Evolutionary conservation across 30 jellyfish, hydroid and myxozoan genomes (phyloP), one percentile per base, ranked within the genome.

Genomic region (Aurelia coerulea): DNA sequence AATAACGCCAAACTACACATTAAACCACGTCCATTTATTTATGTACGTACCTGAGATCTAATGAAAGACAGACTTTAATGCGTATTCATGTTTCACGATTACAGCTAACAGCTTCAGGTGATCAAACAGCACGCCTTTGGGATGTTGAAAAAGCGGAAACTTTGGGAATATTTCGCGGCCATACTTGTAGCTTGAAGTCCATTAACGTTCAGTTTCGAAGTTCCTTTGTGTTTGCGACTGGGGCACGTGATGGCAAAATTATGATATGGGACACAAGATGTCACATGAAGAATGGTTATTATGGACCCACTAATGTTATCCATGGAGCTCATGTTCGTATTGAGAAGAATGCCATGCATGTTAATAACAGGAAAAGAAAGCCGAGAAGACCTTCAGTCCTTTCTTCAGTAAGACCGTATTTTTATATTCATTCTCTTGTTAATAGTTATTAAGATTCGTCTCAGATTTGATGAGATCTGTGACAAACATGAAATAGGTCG

Each of bases 241-340:
- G 99, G 63, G 99, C 99, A 0, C 91, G 99, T 8, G 99, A 95
- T 75, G 99, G 99, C 6, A 95, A 95, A 60, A 87, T 90, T 15
- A 95, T 95, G 99, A 50, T 86, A 16, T 95, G 99, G 99, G 99
- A 95, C 62, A 90, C 98, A 8, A 89, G 99, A 19, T 90, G 98
- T 77, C 78, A 90, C 68, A 90, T 87, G 97, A 95, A 87, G 75
- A 95, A 90, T 77, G 99, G 98, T 34, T 95, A 76, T 83, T 82
- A 78, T 39, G 90, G 90, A 34, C 97, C 99, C 18, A 91, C 86
- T 49, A 90, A 88, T 75, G 87, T 90, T 15, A 95, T 90, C 23
- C 87, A 51, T 54, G 91, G 93, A 16, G 98, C 98, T 32, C 98
- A 90, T 73, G 89, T 74, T 14, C 87, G 89, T 10, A 80, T 50